Evolutionary conservation across 2,797 vertebrate species (phyloP).

Genomic region (Oreonectes daqikongensis): DNA sequence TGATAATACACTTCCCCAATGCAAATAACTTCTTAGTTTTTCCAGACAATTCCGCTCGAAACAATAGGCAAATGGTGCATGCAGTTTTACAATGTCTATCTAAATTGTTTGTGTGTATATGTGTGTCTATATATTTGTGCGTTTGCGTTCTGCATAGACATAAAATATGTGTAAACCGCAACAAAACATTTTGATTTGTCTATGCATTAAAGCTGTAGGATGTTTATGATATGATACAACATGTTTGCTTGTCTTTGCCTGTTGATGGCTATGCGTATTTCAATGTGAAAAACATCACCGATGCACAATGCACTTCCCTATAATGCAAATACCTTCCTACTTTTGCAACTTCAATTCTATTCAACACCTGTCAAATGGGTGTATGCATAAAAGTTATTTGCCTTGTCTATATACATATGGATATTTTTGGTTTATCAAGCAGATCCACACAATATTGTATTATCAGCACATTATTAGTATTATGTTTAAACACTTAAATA

Average conservation of each 20-base stretch:
- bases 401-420: neutral
- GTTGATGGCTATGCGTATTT: slow-evolving; percentile 8
- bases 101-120: neutral
- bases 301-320: neutral
- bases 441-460: no score
- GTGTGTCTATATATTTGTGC: neutral
- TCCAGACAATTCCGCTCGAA: neutral
- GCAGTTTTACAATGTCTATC: neutral
- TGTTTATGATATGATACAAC: neutral
- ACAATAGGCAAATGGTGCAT: slow-evolving; percentile 19
- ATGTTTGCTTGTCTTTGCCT: neutral
- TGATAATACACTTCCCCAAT: slow-evolving; percentile 37
- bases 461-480: no score
- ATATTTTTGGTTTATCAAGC: no score
- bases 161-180: no score
- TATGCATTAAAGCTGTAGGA: no score
- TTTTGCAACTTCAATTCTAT: neutral
- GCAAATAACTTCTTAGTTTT: slow-evolving; percentile 23
- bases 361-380: slow-evolving; percentile 14
- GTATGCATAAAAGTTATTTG: neutral
- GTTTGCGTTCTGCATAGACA: neutral
- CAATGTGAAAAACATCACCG: no score
- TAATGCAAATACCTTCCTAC: slow-evolving; percentile 3
- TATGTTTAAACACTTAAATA: no score
- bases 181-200: no score